Evolutionary conservation across 2,797 vertebrate species (phyloP).

Genomic region (Chrysocyon brachyurus): DNA sequence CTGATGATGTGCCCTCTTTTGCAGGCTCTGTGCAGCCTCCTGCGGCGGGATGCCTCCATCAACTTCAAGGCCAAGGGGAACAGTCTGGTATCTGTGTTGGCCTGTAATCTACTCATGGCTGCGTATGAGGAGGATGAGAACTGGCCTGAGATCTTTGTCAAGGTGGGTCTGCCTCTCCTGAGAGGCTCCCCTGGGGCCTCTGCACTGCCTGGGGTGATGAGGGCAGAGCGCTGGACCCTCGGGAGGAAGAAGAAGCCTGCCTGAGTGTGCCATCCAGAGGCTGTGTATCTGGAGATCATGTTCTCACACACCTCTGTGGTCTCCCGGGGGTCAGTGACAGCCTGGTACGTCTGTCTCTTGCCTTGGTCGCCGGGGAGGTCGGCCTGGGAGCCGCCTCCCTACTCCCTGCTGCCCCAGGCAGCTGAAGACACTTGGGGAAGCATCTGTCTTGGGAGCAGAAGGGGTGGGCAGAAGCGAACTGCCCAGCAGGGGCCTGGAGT

Average conservation of each 20-base stretch:
- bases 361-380: not conserved
- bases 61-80: constrained; percentile 99
- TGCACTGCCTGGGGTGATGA: rapidly evolving
- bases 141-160: constrained; percentile 99
- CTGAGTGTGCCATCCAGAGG: rapidly evolving
- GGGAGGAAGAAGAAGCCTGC: rapidly evolving
- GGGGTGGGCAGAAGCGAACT: not conserved
- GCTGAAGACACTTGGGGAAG: not conserved
- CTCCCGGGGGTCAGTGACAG: not conserved
- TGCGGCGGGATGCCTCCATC: constrained; percentile 97
- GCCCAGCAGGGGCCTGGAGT: not conserved
- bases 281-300: not conserved
- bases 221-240: rapidly evolving
- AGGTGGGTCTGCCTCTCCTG: constrained; percentile 87
- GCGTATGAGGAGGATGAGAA: constrained; percentile 99
- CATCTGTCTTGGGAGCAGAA: not conserved
- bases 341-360: rapidly evolving
- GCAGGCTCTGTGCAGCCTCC: constrained; percentile 96
- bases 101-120: constrained; percentile 98
- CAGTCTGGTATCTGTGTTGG: constrained; percentile 96
- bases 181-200: not conserved
- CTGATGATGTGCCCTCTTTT: not conserved
- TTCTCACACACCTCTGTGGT: too few relatives aligned
- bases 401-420: too few relatives aligned
- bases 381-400: rapidly evolving